Percentiles rank a stretch among this genome's conserved stretches.
phyloP scores from a whole-genome alignment of 2,888 invertebrate genomes.

The Diaprepes abbreviatus region DNA sequence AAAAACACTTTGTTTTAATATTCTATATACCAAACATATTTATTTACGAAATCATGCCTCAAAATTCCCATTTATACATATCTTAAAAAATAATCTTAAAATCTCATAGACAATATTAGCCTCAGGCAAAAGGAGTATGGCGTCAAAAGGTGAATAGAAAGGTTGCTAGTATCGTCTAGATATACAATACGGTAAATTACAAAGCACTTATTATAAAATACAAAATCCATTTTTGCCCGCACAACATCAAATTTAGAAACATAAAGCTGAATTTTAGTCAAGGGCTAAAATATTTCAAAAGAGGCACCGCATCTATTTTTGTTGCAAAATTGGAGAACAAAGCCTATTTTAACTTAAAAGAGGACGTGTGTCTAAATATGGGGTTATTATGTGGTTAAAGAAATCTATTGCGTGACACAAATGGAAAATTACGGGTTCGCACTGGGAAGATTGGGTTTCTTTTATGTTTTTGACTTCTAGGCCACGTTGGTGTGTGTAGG shows the following conservation, averaged over 20 bases:
- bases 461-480: neutral
- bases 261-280: neutral
- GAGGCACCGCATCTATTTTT: slow-evolving; percentile 26
- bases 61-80: too few species aligned
- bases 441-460: neutral
- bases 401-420: slow-evolving; percentile 14
- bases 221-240: slow-evolving; percentile 3
- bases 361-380: slow-evolving; percentile 14
- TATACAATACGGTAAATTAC: slow-evolving; percentile 1
- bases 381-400: slow-evolving; percentile 20
- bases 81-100: neutral
- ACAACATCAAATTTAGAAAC: neutral
- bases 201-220: slow-evolving; percentile 17
- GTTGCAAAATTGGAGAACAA: slow-evolving; percentile 16
- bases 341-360: slow-evolving; percentile 1
- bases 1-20: too few species aligned
- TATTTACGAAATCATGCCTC: too few species aligned
- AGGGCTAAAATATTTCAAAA: neutral
- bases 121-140: neutral
- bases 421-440: slow-evolving; percentile 13
- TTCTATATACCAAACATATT: too few species aligned
- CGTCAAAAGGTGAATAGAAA: slow-evolving; percentile 1
- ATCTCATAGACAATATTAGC: slow-evolving; percentile 1
- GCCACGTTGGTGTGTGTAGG: neutral
- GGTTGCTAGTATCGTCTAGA: neutral